phyloP scores from a whole-genome alignment of 1,140 invertebrate species.

The Ridgeia piscesae region DNA sequence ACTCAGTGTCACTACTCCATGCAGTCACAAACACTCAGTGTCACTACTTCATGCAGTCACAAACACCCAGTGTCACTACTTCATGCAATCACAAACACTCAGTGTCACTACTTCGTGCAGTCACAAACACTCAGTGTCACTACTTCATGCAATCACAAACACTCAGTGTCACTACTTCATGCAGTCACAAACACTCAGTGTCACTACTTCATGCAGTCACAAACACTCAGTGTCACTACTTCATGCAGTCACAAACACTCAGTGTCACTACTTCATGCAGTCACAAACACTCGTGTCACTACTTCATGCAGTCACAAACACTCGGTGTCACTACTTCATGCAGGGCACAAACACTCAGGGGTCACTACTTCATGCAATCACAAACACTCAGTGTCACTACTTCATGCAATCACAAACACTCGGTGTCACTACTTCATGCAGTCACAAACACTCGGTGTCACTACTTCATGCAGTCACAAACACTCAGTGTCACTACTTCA shows the following conservation, averaged over 20 bases:
- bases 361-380: slow-evolving; percentile 53
- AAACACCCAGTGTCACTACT: neutral
- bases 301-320: slow-evolving; percentile 46
- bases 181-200: slow-evolving; percentile 23
- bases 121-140: slow-evolving; percentile 8
- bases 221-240: no score
- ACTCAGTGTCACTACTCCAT: neutral
- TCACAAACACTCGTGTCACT: no score
- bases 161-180: no score
- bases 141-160: no score
- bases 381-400: neutral
- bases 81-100: no score
- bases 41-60: slow-evolving; percentile 52
- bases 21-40: no score
- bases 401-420: no score
- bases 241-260: slow-evolving; percentile 39
- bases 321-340: neutral
- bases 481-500: no score
- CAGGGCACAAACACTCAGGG: no score
- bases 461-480: no score
- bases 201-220: no score
- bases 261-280: neutral
- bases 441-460: slow-evolving; percentile 11
- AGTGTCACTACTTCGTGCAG: slow-evolving; percentile 56
- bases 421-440: slow-evolving; percentile 57